phyloP scores from a whole-genome alignment of 23 tunicate genomes.

The Styela plicata region DNA sequence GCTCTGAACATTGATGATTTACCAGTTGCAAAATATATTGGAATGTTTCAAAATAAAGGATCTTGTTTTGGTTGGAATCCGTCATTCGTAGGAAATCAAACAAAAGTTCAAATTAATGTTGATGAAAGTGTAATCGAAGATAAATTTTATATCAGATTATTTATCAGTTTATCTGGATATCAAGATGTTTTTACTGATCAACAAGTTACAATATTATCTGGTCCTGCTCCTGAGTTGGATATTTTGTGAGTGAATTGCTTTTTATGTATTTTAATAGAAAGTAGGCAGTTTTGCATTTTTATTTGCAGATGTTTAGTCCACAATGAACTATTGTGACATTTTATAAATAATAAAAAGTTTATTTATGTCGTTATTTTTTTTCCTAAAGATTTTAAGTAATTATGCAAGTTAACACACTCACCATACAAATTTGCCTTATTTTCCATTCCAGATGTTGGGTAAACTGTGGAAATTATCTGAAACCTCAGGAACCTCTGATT shows the following conservation, averaged over 20 bases:
- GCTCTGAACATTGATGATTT: background rate
- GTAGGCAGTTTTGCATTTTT: background rate
- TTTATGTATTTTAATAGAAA: background rate
- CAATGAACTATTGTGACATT: no score
- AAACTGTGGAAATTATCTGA: background rate
- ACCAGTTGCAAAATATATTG: background rate
- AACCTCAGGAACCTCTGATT: conserved; percentile 20
- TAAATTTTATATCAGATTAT: background rate
- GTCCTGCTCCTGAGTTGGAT: background rate
- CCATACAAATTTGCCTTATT: no score
- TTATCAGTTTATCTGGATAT: background rate
- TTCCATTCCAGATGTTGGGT: conserved; percentile 14
- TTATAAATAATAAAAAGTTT: no score
- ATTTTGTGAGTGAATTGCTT: background rate
- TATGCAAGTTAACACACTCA: no score
- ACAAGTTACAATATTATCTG: background rate
- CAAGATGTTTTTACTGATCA: background rate
- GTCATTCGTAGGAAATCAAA: background rate
- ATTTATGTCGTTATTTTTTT: no score
- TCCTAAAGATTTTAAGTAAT: no score
- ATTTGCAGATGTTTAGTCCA: no score
- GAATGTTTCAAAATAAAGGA: conserved; percentile 1
- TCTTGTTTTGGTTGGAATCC: conserved; percentile 19
- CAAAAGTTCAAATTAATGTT: background rate
- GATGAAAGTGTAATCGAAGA: background rate